Conservation (phyloP, 2,888 invertebrate genomes). For the Colostygia pectinataria region DNA sequence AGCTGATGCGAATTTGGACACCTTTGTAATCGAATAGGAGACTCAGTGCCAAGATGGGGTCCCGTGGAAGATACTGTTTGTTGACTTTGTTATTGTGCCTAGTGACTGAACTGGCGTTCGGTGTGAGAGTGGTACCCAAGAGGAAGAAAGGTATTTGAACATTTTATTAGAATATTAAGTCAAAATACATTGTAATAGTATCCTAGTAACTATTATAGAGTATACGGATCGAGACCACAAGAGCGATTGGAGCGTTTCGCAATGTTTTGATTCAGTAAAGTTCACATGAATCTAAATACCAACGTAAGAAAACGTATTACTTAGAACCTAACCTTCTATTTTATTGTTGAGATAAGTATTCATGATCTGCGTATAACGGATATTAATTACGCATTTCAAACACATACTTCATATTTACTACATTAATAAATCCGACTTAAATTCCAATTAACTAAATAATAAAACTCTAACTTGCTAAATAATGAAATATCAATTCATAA, state of each 20-base stretch:
- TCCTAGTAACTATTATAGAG: no score
- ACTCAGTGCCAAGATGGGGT: constrained; percentile 67
- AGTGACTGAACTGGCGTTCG: constrained; percentile 77
- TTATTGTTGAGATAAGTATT: no score
- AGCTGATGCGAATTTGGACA: constrained; percentile 69
- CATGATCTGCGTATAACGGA: no score
- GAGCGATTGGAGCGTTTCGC: constrained; percentile 31
- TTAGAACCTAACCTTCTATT: background rate
- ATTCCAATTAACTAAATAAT: no score
- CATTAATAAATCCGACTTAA: no score
- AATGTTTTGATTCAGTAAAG: constrained; percentile 38
- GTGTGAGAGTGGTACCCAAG: constrained; percentile 81
- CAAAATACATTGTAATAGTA: no score
- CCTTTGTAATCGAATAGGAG: constrained; percentile 50
- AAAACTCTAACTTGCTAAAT: no score
- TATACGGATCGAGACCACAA: constrained; percentile 33
- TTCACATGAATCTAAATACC: constrained; percentile 30
- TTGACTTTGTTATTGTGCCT: constrained; percentile 78
- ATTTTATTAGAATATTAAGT: background rate
- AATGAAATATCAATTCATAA: background rate
- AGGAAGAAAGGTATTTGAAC: constrained; percentile 80
- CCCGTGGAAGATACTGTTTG: constrained; percentile 78
- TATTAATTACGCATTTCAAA: no score
- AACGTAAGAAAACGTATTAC: constrained; percentile 17
- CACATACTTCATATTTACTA: no score